Conservation (phyloP, 1,140 invertebrate species). For the Drosophila pachea region DNA sequence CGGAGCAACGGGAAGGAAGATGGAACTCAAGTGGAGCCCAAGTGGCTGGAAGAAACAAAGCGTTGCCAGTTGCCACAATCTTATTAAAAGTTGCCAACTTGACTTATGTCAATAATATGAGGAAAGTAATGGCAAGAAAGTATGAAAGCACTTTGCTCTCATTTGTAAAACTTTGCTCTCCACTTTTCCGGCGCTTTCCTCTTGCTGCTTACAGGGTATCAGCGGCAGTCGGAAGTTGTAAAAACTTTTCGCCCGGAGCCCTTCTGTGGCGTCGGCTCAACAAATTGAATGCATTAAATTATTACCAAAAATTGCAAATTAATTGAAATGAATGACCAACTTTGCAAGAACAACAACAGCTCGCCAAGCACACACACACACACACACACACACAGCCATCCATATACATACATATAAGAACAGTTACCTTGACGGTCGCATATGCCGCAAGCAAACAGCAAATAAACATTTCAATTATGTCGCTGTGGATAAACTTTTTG, state of each 20-base stretch:
- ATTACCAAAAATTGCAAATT: slow-evolving; percentile 61
- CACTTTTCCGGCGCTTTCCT: background rate
- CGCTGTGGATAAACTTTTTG: slow-evolving; percentile 41
- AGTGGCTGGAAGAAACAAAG: background rate
- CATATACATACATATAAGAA: background rate
- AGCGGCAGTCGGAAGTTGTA: slow-evolving; percentile 16
- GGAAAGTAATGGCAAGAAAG: background rate
- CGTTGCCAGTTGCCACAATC: background rate
- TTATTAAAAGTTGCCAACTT: background rate
- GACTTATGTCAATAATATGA: background rate
- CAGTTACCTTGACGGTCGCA: background rate
- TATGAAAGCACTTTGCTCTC: background rate
- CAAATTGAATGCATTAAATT: slow-evolving; percentile 50
- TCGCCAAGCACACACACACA: background rate
- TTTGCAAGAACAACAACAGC: slow-evolving; percentile 29
- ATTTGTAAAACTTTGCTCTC: background rate
- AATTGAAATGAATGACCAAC: slow-evolving; percentile 64
- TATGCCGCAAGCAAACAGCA: slow-evolving; percentile 38
- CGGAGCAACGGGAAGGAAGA: background rate
- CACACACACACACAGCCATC: slow-evolving; percentile 14
- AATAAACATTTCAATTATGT: slow-evolving; percentile 76
- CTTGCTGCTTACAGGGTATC: slow-evolving; percentile 1
- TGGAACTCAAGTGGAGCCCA: background rate
- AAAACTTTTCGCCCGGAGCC: background rate
- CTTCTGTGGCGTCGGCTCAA: background rate